Evolutionary conservation across 2,797 vertebrate species (phyloP).

Genomic region (Takifugu ocellatus): DNA sequence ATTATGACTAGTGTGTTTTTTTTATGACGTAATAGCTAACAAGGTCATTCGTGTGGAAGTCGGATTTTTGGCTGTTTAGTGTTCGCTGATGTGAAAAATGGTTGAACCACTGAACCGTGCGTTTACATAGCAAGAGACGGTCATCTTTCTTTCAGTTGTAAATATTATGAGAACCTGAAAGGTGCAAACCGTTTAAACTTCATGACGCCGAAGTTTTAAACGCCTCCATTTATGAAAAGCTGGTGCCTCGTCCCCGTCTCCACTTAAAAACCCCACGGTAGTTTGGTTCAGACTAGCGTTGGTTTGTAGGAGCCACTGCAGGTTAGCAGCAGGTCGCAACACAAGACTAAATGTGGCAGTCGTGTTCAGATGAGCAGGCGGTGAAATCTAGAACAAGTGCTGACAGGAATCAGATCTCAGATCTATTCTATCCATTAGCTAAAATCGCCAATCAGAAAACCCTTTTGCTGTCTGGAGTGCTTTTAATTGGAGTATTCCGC

Average conservation of each 20-base stretch:
- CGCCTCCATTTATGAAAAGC: not conserved
- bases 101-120: not conserved
- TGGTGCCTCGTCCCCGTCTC: constrained; percentile 6
- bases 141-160: constrained; percentile 1
- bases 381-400: constrained; percentile 1
- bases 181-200: constrained; percentile 39
- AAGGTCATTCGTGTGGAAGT: not conserved
- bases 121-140: too few species aligned
- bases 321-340: not conserved
- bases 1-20: too few species aligned
- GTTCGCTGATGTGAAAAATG: not conserved
- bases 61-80: not conserved
- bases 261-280: not conserved
- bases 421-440: constrained; percentile 27
- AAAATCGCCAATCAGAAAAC: constrained; percentile 24
- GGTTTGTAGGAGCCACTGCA: not conserved
- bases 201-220: not conserved
- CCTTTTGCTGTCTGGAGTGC: constrained; percentile 67
- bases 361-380: not conserved
- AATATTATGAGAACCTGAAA: constrained; percentile 6
- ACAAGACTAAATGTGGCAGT: not conserved
- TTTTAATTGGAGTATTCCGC: constrained; percentile 62
- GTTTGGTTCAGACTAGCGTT: too few species aligned
- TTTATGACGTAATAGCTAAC: not conserved
- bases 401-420: constrained; percentile 8